Base-by-base conservation (phyloP, 2,888 invertebrate genomes). In the Drosophila mulleri region DNA sequence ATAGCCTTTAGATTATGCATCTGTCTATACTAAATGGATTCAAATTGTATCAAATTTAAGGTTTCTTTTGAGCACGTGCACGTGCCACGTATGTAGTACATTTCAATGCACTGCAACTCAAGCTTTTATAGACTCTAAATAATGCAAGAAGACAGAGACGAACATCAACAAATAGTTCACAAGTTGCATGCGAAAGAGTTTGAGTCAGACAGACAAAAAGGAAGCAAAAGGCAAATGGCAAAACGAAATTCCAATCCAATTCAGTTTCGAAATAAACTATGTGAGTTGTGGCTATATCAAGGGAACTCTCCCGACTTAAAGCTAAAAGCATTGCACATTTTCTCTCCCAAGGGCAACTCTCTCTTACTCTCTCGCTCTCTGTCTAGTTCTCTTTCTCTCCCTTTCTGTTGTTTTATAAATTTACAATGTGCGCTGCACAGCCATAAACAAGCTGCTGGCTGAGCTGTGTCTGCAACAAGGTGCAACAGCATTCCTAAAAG, bases 401-500 rank as follows among this genome's bases (percentile, higher is more conserved):
- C 45, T 50, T 41, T 60, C 18, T 67, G 52, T 69, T 23, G 9
- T 26, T 41, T 16, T 54, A 41, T 29, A 54, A 41, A 41, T 80
- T 72, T 68, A 72, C 74, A 64, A 61, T 74, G 64, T 62, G 74
- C 65, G 68, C 71, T 82, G 80, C 78, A 82, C 53, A 63, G 66
- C 73, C 80, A 84, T 84, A 82, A 83, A 66, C 66, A 64, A 67
- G 68, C 64, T 72, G 14, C 68, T 60, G 65, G 58, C 26, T 54
- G 29, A 56, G 65, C 41, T 61, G 62, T 59, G 45, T 39, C 35
- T 62, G 67, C 67, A 72, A 75, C 60, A 72, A 75, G 72, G 60
- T 79, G 75, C 66, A 79, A 75, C 78, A 79, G 68, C 78, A 72
- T 79, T 69, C 66, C 63, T 67, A 42, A 68, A 60, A 62, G 75